A percentile compares a stretch with the other conserved stretches of the same genome.
Conservation (phyloP, 2,113 vertebrate genomes). For the Phasianus colchicus region DNA sequence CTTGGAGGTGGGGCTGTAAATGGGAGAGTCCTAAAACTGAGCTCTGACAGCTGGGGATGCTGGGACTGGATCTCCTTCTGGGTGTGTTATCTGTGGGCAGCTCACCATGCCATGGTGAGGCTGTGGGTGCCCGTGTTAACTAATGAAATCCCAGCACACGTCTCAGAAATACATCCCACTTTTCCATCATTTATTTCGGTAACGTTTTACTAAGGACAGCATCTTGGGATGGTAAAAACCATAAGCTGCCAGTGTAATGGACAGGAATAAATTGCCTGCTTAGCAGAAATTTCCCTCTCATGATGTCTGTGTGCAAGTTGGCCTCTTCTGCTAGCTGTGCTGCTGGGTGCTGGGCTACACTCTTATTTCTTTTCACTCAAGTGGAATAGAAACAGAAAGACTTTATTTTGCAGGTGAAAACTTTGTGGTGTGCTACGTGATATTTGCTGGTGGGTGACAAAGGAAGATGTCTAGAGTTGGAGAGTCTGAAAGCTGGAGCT, state of each 20-base stretch:
- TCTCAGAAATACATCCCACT: neutral
- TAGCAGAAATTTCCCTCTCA: neutral
- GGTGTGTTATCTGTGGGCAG: neutral
- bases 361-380: neutral
- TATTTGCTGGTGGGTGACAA: neutral
- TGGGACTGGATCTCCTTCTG: neutral
- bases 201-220: neutral
- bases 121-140: neutral
- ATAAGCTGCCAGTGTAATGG: neutral
- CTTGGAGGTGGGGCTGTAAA: neutral
- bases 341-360: neutral
- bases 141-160: neutral
- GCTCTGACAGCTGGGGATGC: neutral
- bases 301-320: neutral
- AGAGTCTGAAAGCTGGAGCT: neutral
- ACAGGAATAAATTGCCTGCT: neutral
- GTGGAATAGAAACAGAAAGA: neutral
- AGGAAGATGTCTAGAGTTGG: neutral
- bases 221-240: neutral
- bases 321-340: neutral
- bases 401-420: neutral
- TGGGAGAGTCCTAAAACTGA: neutral
- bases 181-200: fast-evolving
- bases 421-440: neutral
- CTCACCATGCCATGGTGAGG: fast-evolving